Evolutionary conservation across 2,113 vertebrate species (phyloP), one percentile per base, ranked within the genome.

Genomic region (Hypomesus transpacificus): DNA sequence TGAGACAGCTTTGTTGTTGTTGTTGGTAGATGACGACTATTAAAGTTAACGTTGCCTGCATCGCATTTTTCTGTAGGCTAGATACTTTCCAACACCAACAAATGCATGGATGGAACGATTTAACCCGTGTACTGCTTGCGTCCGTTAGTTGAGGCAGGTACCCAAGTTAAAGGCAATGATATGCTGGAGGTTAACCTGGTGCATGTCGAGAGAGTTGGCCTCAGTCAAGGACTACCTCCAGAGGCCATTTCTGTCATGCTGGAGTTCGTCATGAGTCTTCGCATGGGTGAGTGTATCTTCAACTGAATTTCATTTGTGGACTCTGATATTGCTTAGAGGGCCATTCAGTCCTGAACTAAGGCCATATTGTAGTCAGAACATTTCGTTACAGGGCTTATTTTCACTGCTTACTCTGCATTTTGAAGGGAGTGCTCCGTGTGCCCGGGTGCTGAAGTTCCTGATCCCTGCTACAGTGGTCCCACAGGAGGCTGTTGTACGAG

Each of bases 361-460:
- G 39, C 39, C 39, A 46, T 46, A 46, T 46, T 5, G 8, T 62
- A 7, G 57, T 22, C 57, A 11, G 14, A 3, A 9, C 26, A 18
- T 31, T 26, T 22, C 26, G 6, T 62, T 62, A 16, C 60, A 28
- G 60, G 5, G 13, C 16, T 68, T 59, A 77, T 7, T 75, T 1
- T 69, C 9, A 11, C 2, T 46, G 39, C 9, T 46, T 46, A 9
- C 39, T 46, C 39, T 61, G 5, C 50, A 3, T 68, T 79, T 70
- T 84, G 80, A 59, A 89, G 97, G 95, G 71, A 69, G 86, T 62
- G 70, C 52, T 64, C 74, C 93, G 65, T 95, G 89, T 73, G 84
- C 74, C 13, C 90, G 92, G 26, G 81, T 98, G 69, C 71, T 98
- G 64, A 98, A 94, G 87, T 95, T 91, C 86, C 84, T 98, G 63